Conservation (phyloP, 2,113 vertebrate genomes). For the Callospermophilus lateralis region DNA sequence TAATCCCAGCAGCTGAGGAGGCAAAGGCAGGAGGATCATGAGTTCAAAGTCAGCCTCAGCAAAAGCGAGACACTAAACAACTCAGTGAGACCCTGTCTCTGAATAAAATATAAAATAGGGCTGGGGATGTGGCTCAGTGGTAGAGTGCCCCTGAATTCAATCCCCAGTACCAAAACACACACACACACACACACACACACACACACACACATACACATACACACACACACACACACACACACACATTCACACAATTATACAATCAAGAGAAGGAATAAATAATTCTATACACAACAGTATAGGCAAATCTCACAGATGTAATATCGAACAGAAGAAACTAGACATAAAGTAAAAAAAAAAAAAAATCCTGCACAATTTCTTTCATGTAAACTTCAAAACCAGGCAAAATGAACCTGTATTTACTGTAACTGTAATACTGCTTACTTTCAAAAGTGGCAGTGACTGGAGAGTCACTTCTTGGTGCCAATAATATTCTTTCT, state of each 20-base stretch:
- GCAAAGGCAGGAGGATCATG: no score
- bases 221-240: no score
- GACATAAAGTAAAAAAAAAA: neutral
- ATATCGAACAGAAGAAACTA: constrained; percentile 9
- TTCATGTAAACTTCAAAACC: neutral
- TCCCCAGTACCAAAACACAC: no score
- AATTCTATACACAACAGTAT: neutral
- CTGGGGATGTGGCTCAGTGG: no score
- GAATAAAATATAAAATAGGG: no score
- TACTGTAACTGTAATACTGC: neutral
- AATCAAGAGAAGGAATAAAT: neutral
- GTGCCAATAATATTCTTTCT: neutral
- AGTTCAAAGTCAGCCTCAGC: no score
- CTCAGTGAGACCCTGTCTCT: no score
- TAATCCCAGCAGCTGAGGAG: no score
- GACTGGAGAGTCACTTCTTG: neutral
- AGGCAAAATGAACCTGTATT: neutral
- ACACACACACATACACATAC: no score
- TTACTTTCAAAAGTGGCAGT: neutral
- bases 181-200: no score
- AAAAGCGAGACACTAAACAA: no score
- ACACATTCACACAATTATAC: neutral
- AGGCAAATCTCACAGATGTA: constrained; percentile 30
- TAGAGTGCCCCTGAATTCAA: no score
- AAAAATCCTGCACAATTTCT: neutral